Evolutionary conservation across 2,113 vertebrate species (phyloP).

Genomic region (Tetraodon nigroviridis): DNA sequence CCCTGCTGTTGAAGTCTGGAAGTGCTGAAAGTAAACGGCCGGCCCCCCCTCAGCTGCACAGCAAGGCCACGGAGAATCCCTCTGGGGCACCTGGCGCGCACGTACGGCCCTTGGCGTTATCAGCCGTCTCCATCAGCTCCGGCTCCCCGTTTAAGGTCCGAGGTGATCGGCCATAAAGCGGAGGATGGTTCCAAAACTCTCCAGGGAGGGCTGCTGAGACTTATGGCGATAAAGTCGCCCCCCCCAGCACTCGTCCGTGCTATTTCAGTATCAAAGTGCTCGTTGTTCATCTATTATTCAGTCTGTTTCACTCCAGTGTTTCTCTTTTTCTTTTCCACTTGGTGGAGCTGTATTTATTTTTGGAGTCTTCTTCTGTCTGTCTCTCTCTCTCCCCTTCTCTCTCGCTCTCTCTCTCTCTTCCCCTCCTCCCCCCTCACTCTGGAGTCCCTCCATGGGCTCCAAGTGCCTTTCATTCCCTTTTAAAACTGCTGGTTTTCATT

Average conservation of each 20-base stretch:
- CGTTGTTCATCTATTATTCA: slow-evolving; percentile 75
- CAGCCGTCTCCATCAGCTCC: slow-evolving; percentile 27
- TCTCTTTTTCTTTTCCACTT: slow-evolving; percentile 62
- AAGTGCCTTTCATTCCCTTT: too few relatives aligned
- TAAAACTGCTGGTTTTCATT: too few relatives aligned
- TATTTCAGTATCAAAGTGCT: slow-evolving; percentile 75
- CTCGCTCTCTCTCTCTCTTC: too few relatives aligned
- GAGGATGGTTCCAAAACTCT: slow-evolving; percentile 47
- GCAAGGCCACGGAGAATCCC: slow-evolving; percentile 5
- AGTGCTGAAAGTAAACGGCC: too few relatives aligned
- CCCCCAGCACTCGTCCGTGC: slow-evolving; percentile 42
- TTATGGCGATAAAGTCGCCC: slow-evolving; percentile 33
- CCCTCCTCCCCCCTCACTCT: background rate
- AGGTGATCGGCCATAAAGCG: slow-evolving; percentile 46
- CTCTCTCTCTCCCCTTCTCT: too few relatives aligned
- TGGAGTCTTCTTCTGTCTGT: slow-evolving; percentile 26
- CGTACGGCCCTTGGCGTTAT: slow-evolving; percentile 22
- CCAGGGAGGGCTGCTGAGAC: slow-evolving; percentile 39
- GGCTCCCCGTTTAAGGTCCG: slow-evolving; percentile 42
- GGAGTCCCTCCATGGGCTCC: background rate
- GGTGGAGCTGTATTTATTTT: slow-evolving; percentile 66
- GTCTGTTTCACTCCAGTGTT: slow-evolving; percentile 65
- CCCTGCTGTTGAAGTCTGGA: too few relatives aligned
- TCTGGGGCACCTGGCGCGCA: slow-evolving; percentile 13
- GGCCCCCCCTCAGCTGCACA: background rate